Evolutionary conservation across 1,140 invertebrate genomes (phyloP).

Genomic region (Lamellibrachia luymesi): DNA sequence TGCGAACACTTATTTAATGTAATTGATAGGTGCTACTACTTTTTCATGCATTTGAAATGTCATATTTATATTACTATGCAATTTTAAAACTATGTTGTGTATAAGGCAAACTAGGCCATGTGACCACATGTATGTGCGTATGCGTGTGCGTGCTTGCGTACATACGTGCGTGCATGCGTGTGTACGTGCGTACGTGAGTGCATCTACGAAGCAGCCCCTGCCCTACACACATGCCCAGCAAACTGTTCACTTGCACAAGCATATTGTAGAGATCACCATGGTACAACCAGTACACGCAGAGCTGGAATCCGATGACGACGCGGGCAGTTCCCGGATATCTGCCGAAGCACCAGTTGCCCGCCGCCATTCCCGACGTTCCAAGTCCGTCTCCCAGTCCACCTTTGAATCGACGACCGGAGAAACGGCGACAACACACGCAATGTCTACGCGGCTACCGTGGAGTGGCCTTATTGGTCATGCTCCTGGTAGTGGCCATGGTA

Average conservation of each 20-base stretch:
- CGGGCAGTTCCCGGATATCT: neutral
- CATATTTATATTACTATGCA: too few relatives aligned
- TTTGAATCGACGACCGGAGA: neutral
- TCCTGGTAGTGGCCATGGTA: neutral
- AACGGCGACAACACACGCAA: neutral
- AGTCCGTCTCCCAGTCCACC: neutral
- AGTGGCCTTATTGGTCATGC: neutral
- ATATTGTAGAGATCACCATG: neutral
- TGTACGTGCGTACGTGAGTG: too few relatives aligned
- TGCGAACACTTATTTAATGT: too few relatives aligned
- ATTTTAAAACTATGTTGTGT: too few relatives aligned
- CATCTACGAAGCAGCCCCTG: too few relatives aligned
- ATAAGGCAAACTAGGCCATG: too few relatives aligned
- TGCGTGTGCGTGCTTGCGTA: too few relatives aligned
- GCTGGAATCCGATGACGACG: neutral
- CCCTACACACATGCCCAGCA: neutral
- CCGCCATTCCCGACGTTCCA: neutral
- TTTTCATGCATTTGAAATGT: too few relatives aligned
- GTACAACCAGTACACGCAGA: neutral
- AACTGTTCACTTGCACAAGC: too few relatives aligned
- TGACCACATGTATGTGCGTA: too few relatives aligned
- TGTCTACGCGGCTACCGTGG: neutral
- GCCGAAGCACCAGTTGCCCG: neutral
- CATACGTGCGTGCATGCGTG: too few relatives aligned
- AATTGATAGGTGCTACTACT: too few relatives aligned